A percentile compares a stretch with the other conserved stretches of the same genome.
Conservation (phyloP, 1,140 invertebrate species). For the Hermetia illucens region DNA sequence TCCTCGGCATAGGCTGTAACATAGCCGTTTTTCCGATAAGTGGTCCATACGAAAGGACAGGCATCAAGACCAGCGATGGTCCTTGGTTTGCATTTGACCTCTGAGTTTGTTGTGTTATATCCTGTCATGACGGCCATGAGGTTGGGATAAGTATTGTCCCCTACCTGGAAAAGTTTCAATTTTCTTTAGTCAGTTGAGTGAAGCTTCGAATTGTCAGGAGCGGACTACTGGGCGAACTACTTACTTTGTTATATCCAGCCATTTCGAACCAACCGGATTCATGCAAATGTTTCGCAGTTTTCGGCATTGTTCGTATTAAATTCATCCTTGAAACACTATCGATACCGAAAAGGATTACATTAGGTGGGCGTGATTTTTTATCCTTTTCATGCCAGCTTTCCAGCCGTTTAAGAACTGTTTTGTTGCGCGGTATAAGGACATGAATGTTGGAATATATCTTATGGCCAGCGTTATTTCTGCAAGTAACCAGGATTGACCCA, state of each 20-base stretch:
- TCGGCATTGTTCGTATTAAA: slow-evolving; percentile 59
- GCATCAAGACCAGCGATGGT: slow-evolving; percentile 34
- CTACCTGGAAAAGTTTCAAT: no score
- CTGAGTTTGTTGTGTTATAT: slow-evolving; percentile 32
- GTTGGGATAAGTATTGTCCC: slow-evolving; percentile 72
- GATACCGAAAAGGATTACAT: slow-evolving; percentile 59
- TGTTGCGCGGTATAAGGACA: no score
- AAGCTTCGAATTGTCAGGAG: no score
- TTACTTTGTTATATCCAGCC: slow-evolving; percentile 36
- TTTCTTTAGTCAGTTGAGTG: no score
- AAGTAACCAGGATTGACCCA: no score
- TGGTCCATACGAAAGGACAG: slow-evolving; percentile 70
- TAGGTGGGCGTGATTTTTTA: no score
- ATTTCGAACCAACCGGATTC: slow-evolving; percentile 39
- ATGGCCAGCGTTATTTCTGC: no score
- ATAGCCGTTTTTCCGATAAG: slow-evolving; percentile 54
- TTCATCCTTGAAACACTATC: slow-evolving; percentile 71
- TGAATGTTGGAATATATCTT: no score
- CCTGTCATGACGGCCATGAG: slow-evolving; percentile 63
- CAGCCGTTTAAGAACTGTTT: no score
- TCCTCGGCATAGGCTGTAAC: slow-evolving; percentile 72
- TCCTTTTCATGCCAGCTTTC: no score
- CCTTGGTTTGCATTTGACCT: slow-evolving; percentile 35
- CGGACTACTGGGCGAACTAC: no score
- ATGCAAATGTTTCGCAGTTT: slow-evolving; percentile 48